phyloP scores from a whole-genome alignment of 2,888 invertebrate species.

The Vandiemenella viatica region DNA sequence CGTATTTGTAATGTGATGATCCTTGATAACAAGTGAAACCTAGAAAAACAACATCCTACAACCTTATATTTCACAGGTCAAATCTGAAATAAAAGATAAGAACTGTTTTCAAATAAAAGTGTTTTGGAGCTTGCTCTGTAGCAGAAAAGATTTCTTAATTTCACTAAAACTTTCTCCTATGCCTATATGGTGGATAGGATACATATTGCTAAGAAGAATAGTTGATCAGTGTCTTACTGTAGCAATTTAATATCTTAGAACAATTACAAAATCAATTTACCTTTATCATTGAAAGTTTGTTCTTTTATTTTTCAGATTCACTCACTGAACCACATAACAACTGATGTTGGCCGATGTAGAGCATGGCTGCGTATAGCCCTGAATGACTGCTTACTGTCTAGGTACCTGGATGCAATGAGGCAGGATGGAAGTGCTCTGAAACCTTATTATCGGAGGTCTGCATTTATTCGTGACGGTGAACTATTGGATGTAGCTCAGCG shows the following conservation, averaged over 20 bases:
- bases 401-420: conserved; percentile 68
- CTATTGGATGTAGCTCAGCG: conserved; percentile 61
- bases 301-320: conserved; percentile 38
- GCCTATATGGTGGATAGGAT: too few species aligned
- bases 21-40: too few species aligned
- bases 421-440: conserved; percentile 61
- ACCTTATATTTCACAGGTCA: too few species aligned
- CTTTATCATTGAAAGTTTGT: neutral
- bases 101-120: too few species aligned
- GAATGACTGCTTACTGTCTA: conserved; percentile 75
- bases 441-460: conserved; percentile 67
- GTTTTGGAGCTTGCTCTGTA: too few species aligned
- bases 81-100: too few species aligned
- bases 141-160: too few species aligned
- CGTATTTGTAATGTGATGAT: too few species aligned
- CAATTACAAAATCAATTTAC: neutral
- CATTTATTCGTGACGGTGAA: conserved; percentile 71
- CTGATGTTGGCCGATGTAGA: conserved; percentile 81
- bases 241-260: neutral
- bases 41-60: too few species aligned
- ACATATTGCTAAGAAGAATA: too few species aligned
- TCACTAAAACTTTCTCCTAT: too few species aligned
- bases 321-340: conserved; percentile 60
- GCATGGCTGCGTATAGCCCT: conserved; percentile 82
- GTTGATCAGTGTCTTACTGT: too few species aligned